Percentiles rank a stretch among this genome's conserved stretches.
These are phyloP conservation scores for Odontocolon sp. DNA, from an alignment of 2,888 invertebrate genomes.

Conservation along the genomic window DNA sequence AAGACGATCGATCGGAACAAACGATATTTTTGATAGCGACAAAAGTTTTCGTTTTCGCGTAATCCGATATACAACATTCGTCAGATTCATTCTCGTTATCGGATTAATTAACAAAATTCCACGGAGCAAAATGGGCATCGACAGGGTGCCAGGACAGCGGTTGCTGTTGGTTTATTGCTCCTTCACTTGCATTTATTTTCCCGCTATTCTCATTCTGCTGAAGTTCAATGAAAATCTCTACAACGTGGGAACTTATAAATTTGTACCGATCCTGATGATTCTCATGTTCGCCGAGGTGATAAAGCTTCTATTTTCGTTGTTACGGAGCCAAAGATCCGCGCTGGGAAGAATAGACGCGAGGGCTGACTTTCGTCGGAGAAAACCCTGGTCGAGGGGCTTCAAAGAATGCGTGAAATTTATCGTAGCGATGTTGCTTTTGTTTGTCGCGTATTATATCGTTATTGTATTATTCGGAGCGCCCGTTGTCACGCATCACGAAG, in stretches of 20 bases:
- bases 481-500: conserved; percentile 84
- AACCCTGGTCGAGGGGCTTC: conserved; percentile 80
- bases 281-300: conserved; percentile 82
- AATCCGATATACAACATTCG: too few species aligned
- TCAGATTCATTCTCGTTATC: too few species aligned
- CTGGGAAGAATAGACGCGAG: conserved; percentile 75
- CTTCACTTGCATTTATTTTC: conserved; percentile 85
- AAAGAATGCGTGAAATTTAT: conserved; percentile 83
- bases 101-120: too few species aligned
- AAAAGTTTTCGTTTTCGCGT: too few species aligned
- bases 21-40: too few species aligned
- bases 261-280: conserved; percentile 77
- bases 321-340: conserved; percentile 68
- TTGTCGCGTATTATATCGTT: conserved; percentile 83
- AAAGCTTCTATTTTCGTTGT: conserved; percentile 80
- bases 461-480: conserved; percentile 88
- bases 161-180: conserved; percentile 82
- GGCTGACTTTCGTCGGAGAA: conserved; percentile 77
- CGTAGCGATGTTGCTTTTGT: conserved; percentile 81
- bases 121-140: conserved; percentile 61
- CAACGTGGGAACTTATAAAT: conserved; percentile 83
- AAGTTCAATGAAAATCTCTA: conserved; percentile 84
- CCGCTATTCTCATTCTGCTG: conserved; percentile 83
- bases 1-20: too few species aligned
- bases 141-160: conserved; percentile 68